Conservation (phyloP, 1,140 invertebrate species). For the Gonioctena quinquepunctata region DNA sequence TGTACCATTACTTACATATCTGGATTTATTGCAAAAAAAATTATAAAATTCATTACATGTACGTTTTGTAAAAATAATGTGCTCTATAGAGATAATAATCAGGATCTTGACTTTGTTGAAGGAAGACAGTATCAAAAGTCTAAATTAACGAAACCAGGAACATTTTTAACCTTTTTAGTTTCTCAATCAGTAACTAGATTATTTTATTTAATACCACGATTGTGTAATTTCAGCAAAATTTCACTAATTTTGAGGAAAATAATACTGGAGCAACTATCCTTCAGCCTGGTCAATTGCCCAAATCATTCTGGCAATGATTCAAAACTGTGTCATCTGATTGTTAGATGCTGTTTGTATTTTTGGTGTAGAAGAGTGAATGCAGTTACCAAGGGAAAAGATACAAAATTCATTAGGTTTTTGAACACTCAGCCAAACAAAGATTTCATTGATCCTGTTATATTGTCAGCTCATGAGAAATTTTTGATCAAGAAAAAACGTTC, state of each 20-base stretch:
- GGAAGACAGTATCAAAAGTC: slow-evolving; percentile 10
- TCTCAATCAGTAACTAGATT: background rate
- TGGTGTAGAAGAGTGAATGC: slow-evolving; percentile 13
- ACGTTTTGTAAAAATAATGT: slow-evolving; percentile 14
- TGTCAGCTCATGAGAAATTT: background rate
- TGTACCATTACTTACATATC: slow-evolving; percentile 10
- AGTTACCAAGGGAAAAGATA: background rate
- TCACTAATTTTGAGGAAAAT: background rate
- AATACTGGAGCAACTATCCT: background rate
- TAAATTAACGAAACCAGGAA: slow-evolving; percentile 7
- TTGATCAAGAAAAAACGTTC: background rate
- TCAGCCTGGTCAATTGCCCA: slow-evolving; percentile 2
- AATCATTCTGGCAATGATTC: background rate
- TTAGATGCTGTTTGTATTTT: background rate
- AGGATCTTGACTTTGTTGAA: slow-evolving; percentile 10
- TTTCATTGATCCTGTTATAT: background rate
- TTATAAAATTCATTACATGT: slow-evolving; percentile 11
- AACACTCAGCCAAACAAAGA: background rate
- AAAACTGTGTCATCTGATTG: background rate
- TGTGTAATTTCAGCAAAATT: slow-evolving; percentile 1
- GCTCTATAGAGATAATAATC: background rate
- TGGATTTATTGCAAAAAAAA: slow-evolving; percentile 8
- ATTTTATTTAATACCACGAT: slow-evolving; percentile 16
- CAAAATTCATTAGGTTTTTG: background rate
- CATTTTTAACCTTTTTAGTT: background rate